Conservation (phyloP, 2,797 vertebrate genomes). For the Myotis planiceps region DNA sequence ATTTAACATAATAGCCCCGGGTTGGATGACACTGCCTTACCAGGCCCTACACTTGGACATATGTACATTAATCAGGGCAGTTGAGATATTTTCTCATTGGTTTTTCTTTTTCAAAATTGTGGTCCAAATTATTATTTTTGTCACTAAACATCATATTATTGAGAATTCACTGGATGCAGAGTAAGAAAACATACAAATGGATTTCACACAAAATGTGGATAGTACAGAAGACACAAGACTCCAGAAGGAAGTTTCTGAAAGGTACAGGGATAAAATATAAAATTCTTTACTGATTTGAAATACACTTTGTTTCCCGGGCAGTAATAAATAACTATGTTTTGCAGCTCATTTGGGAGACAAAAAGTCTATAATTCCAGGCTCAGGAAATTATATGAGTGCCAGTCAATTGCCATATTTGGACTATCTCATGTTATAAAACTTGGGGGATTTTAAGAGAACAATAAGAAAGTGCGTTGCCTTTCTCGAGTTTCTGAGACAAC, state of each 20-base stretch:
- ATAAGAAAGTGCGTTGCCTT: conserved; percentile 13
- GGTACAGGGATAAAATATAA: background rate
- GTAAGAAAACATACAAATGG: background rate
- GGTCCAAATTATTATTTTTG: conserved; percentile 18
- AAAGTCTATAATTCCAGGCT: background rate
- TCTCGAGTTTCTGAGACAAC: conserved; percentile 33
- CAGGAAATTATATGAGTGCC: background rate
- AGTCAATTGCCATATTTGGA: conserved; percentile 6
- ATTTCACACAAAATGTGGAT: conserved; percentile 18
- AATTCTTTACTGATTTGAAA: background rate
- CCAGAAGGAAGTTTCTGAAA: background rate
- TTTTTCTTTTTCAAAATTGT: background rate
- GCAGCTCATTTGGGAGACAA: conserved; percentile 36
- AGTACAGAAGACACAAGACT: background rate
- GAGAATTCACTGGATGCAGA: background rate
- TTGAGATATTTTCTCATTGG: background rate
- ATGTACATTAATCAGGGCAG: background rate
- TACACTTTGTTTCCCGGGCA: background rate
- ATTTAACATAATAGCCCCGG: background rate
- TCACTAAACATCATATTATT: background rate
- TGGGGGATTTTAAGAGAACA: conserved; percentile 1
- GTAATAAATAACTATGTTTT: background rate
- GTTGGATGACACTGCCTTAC: background rate
- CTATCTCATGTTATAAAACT: conserved; percentile 39
- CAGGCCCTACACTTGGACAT: background rate